These are phyloP conservation scores for Drosophila lacteicornis DNA, from an alignment of 1,140 invertebrate genomes.

Conservation along the genomic window DNA sequence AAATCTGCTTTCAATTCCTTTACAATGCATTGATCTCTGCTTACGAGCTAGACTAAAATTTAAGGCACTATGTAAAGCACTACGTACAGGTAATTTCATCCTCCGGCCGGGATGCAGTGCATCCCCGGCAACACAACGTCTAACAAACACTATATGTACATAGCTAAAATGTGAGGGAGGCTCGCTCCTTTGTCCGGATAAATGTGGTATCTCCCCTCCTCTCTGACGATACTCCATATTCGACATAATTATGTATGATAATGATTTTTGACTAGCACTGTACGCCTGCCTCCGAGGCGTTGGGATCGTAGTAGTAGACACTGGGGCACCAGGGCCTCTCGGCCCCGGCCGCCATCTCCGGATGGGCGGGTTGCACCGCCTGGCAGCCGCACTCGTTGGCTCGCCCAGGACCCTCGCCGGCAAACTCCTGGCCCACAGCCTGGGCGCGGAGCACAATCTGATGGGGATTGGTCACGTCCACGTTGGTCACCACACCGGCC, in stretches of 20 bases:
- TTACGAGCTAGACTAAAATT: constrained; percentile 41
- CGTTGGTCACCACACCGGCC: constrained; percentile 72
- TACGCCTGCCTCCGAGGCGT: constrained; percentile 8
- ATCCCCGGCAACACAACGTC: constrained; percentile 24
- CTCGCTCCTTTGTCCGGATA: constrained; percentile 32
- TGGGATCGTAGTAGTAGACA: constrained; percentile 71
- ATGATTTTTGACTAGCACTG: constrained; percentile 68
- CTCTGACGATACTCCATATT: constrained; percentile 19
- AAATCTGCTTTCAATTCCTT: constrained; percentile 33
- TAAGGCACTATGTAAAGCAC: constrained; percentile 55
- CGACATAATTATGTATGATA: constrained; percentile 28
- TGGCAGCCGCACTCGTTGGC: constrained; percentile 3
- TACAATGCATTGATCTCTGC: constrained; percentile 37
- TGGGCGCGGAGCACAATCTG: constrained; percentile 68
- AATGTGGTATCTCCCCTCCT: constrained; percentile 7
- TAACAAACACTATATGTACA: constrained; percentile 40
- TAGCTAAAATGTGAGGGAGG: constrained; percentile 38
- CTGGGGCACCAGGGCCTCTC: constrained; percentile 66
- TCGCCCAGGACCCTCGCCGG: constrained; percentile 13
- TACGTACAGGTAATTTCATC: constrained; percentile 41
- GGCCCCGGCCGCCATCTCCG: constrained; percentile 58
- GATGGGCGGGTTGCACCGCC: constrained; percentile 37
- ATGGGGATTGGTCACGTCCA: constrained; percentile 65
- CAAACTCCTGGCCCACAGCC: constrained; percentile 59
- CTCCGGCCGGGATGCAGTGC: constrained; percentile 8